These are phyloP conservation scores for Pimephales promelas DNA, from an alignment of 2,113 vertebrate genomes.

Conservation along the genomic window DNA sequence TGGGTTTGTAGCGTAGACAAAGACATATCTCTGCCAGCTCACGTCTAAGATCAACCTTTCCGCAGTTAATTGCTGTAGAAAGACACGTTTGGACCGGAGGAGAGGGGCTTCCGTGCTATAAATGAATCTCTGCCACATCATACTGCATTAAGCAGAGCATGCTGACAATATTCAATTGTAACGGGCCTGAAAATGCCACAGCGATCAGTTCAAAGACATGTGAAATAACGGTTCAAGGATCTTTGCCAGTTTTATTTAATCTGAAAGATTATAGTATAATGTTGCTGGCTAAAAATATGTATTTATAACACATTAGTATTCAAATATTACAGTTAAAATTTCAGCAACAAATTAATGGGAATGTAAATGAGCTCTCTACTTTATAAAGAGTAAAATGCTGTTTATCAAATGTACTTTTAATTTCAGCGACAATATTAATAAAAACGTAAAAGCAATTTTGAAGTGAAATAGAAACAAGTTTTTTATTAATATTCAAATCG, in stretches of 20 bases:
- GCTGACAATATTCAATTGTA: slow-evolving; percentile 22
- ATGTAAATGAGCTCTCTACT: not conserved
- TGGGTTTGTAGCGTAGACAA: slow-evolving; percentile 40
- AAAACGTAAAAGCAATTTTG: too few relatives aligned
- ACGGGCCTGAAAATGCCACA: not conserved
- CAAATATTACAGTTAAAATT: not conserved
- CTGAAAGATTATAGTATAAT: not conserved
- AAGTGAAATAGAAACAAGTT: not conserved
- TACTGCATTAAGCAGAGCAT: slow-evolving; percentile 15
- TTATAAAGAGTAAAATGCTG: not conserved
- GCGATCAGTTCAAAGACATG: slow-evolving; percentile 2
- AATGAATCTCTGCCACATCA: slow-evolving; percentile 39
- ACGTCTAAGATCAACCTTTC: slow-evolving; percentile 49
- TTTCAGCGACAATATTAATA: not conserved
- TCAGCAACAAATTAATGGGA: not conserved
- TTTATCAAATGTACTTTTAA: not conserved
- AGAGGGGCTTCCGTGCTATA: slow-evolving; percentile 30
- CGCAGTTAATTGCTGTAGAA: slow-evolving; percentile 53
- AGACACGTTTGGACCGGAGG: slow-evolving; percentile 44
- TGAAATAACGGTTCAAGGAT: not conserved
- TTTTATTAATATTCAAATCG: not conserved
- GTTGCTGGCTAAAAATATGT: too few relatives aligned
- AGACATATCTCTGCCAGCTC: slow-evolving; percentile 32
- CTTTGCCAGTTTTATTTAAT: not conserved
- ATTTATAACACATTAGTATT: too few relatives aligned